Conservation (phyloP, 2,113 vertebrate genomes). For the Oreocharis arfaki region DNA sequence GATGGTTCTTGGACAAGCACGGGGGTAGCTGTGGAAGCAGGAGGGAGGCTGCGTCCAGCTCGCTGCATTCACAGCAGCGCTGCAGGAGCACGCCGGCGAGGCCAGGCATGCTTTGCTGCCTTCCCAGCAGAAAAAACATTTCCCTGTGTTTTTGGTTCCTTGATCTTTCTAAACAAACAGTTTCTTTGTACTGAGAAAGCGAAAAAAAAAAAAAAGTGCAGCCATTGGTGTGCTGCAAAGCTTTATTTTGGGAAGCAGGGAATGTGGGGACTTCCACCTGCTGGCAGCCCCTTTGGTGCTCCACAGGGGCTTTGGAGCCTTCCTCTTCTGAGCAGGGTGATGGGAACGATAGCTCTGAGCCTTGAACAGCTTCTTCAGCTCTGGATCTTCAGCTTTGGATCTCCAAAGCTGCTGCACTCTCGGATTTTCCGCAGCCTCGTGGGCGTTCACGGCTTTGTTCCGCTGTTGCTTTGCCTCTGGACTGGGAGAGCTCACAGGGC, state of each 20-base stretch:
- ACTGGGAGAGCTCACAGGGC: fast-evolving
- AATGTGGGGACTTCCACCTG: not conserved
- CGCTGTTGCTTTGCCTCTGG: not conserved
- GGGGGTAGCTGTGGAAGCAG: not conserved
- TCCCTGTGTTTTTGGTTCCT: constrained; percentile 8
- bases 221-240: not conserved
- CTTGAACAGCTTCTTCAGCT: not conserved
- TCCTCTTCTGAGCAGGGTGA: not conserved
- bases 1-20: not conserved
- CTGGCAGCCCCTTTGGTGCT: not conserved
- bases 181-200: constrained; percentile 4
- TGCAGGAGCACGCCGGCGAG: not conserved
- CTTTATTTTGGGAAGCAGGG: not conserved
- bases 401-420: not conserved
- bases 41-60: not conserved
- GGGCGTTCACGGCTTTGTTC: not conserved
- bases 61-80: not conserved
- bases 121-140: not conserved
- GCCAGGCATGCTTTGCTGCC: constrained; percentile 33
- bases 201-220: fast-evolving
- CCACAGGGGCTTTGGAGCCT: not conserved
- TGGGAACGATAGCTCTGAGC: not conserved
- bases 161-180: constrained; percentile 21
- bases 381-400: not conserved
- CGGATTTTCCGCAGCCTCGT: not conserved